These are phyloP conservation scores for Reticulitermes speratus DNA, from an alignment of 1,140 invertebrate species.

Conservation along the genomic window DNA sequence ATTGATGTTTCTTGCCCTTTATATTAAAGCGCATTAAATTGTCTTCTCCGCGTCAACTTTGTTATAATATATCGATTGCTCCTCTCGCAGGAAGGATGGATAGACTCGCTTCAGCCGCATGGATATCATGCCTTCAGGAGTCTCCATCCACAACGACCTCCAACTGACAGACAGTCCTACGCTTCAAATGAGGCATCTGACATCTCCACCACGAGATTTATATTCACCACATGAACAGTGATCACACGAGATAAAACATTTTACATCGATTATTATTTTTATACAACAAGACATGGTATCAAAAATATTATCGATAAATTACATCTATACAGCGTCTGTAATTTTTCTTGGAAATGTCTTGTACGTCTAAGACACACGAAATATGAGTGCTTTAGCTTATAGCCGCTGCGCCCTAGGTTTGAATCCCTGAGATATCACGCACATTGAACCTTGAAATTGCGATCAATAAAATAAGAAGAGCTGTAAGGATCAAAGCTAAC, in stretches of 20 bases:
- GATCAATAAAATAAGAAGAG: neutral
- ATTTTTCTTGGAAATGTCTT: neutral
- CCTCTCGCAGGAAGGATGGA: neutral
- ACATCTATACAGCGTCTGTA: neutral
- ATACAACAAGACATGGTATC: neutral
- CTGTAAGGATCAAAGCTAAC: neutral
- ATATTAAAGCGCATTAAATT: constrained; percentile 7
- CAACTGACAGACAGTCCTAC: constrained; percentile 4
- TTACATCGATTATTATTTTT: constrained; percentile 11
- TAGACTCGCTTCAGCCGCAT: neutral
- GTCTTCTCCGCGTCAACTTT: neutral
- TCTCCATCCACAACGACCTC: neutral
- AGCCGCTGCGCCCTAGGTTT: neutral
- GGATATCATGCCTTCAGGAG: neutral
- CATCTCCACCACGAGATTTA: constrained; percentile 10
- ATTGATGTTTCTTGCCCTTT: constrained; percentile 16
- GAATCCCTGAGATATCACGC: neutral
- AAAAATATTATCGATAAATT: constrained; percentile 12
- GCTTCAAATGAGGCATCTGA: neutral
- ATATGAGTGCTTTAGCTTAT: neutral
- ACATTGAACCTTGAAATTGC: neutral
- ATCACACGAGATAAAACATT: neutral
- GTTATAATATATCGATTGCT: constrained; percentile 9
- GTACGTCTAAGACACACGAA: neutral
- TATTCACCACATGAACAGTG: neutral